Evolutionary conservation across 2,888 invertebrate species (phyloP), one percentile per base, ranked within the genome.

Genomic region (Philopedon plagiatum): DNA sequence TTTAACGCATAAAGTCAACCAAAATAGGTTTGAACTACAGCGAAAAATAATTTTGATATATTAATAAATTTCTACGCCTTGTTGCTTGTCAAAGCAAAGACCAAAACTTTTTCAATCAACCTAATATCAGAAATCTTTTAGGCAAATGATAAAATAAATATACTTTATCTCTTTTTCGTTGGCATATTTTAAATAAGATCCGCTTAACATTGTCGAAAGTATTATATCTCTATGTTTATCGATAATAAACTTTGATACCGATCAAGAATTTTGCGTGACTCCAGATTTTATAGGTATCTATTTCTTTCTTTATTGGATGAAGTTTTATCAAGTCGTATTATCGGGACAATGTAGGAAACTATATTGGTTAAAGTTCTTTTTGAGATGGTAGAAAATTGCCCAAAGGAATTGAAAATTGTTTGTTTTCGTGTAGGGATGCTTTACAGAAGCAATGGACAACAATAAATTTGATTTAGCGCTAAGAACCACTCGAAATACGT

Each of bases 281-380:
- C 23, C 21, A 37, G 61, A 41, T 61, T 68, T 68, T 68, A 68
- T 68, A 54, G 68, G 61, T 67, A 67, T 68, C 68, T 54, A 68
- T 68, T 68, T 51, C 61, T 21, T 54, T 56, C 44, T 68, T 68
- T 68, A 68, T 68, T 61, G 37, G 68, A 68, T n/a, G 61, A 60
- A 54, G 60, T 68, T 68, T 68, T 68, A 68, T 68, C 68, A 68
- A 61, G 60, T 61, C 54, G 61, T 68, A 68, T 61, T 68, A 61
- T 68, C 68, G 18, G 15, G 60, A 67, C 67, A 49, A 51, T 67
- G 49, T 49, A 56, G 39, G 34, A 32, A 61, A 32, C 32, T 46
- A 61, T 46, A 63, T 63, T 49, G 62, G 34, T 63, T 15, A 34
- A 51, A 63, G 49, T 63, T 63, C 62, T 29, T 51, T 63, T 63